A percentile compares a stretch with the other conserved stretches of the same genome.
phyloP scores from a whole-genome alignment of 2,113 vertebrate species.

The Corythornis vintsioides region DNA sequence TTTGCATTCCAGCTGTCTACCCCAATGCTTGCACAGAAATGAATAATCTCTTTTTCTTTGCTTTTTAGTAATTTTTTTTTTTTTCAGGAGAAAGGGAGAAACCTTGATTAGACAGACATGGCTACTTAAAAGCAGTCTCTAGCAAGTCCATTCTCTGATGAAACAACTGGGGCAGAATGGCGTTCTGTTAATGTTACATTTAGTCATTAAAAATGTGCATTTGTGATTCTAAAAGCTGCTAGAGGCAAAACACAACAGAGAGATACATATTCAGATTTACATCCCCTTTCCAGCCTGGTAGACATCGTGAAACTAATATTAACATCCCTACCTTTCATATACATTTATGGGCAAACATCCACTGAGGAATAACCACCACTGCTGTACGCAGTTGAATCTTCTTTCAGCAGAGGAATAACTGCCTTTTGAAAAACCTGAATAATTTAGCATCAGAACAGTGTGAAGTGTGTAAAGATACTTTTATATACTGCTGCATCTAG shows the following conservation, averaged over 20 bases:
- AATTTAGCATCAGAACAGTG: constrained; percentile 11
- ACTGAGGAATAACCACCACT: neutral
- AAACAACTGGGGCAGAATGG: constrained; percentile 72
- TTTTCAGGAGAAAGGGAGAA: neutral
- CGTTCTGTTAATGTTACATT: constrained; percentile 59
- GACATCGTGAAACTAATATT: constrained; percentile 45
- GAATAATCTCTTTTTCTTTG: neutral
- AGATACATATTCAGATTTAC: constrained; percentile 27
- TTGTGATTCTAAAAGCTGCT: constrained; percentile 69
- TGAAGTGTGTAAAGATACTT: constrained; percentile 23
- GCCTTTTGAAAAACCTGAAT: constrained; percentile 43
- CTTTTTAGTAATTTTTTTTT: neutral
- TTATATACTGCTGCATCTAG: neutral
- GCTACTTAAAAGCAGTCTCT: constrained; percentile 51
- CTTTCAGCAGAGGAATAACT: constrained; percentile 26
- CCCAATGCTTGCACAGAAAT: neutral
- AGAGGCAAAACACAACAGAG: constrained; percentile 59
- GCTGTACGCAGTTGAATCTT: neutral
- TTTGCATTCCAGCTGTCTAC: neutral
- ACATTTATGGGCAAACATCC: constrained; percentile 28
- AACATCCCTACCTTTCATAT: constrained; percentile 28
- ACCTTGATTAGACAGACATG: neutral
- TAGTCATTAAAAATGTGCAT: constrained; percentile 74
- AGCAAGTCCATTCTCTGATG: constrained; percentile 13
- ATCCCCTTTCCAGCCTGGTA: constrained; percentile 12